Conservation (phyloP, 2,797 vertebrate species). For the Pantherophis alleghaniensis region DNA sequence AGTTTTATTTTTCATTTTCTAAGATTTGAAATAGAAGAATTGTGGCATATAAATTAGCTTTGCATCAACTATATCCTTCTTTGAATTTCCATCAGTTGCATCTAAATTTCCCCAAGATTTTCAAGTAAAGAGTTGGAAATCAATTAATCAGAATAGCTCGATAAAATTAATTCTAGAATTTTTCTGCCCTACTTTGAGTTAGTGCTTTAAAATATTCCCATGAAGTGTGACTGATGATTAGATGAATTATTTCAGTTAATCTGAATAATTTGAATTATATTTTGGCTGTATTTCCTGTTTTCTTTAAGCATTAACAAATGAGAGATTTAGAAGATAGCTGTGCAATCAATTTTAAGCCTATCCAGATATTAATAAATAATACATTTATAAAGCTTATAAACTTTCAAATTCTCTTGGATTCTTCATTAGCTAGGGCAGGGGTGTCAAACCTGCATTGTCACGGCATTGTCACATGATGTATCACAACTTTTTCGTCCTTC, state of each 20-base stretch:
- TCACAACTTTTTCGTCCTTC: too few species aligned
- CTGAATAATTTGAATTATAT: neutral
- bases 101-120: neutral
- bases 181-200: neutral
- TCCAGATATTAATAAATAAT: neutral
- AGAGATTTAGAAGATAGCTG: neutral
- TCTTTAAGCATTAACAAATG: neutral
- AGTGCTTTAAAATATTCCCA: neutral
- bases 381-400: neutral
- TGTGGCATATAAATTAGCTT: neutral
- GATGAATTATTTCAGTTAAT: neutral
- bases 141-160: neutral
- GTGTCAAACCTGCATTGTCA: neutral
- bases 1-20: neutral
- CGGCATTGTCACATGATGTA: fast-evolving
- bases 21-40: neutral
- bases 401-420: neutral
- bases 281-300: neutral
- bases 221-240: neutral
- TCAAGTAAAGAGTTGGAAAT: neutral
- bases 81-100: neutral
- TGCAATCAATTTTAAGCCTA: neutral
- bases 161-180: neutral
- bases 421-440: neutral
- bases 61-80: neutral